These are phyloP conservation scores for Phymanthus crucifer DNA, from an alignment of 92 coral and sea anemone species.

Conservation along the genomic window DNA sequence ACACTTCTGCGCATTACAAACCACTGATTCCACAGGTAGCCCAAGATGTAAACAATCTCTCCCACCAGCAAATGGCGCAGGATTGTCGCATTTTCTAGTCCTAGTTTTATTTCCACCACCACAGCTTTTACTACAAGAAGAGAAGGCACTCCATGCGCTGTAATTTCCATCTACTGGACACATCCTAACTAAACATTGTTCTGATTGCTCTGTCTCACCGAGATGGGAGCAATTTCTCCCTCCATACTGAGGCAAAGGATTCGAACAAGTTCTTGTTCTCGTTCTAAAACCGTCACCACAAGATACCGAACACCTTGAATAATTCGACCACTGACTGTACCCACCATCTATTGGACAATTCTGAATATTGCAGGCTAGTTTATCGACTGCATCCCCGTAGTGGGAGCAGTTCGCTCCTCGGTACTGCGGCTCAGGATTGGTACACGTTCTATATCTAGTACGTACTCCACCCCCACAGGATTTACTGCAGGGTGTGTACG, in stretches of 20 bases:
- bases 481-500: slow-evolving; percentile 46
- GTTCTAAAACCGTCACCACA: slow-evolving; percentile 63
- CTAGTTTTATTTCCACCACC: slow-evolving; percentile 65
- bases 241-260: slow-evolving; percentile 58
- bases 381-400: slow-evolving; percentile 44
- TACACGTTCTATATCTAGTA: slow-evolving; percentile 55
- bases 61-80: slow-evolving; percentile 52
- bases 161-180: slow-evolving; percentile 76
- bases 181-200: slow-evolving; percentile 31
- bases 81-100: slow-evolving; percentile 49
- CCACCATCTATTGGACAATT: slow-evolving; percentile 74
- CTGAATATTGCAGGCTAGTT: slow-evolving; percentile 45
- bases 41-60: slow-evolving; percentile 60
- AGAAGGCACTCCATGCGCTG: slow-evolving; percentile 55
- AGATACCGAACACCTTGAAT: slow-evolving; percentile 51
- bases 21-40: slow-evolving; percentile 30
- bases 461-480: slow-evolving; percentile 61
- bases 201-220: slow-evolving; percentile 29
- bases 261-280: slow-evolving; percentile 49
- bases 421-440: slow-evolving; percentile 55
- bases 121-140: slow-evolving; percentile 57
- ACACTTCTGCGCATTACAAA: slow-evolving; percentile 45
- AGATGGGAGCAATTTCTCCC: slow-evolving; percentile 49
- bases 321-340: slow-evolving; percentile 63
- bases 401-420: slow-evolving; percentile 61